Evolutionary conservation across 2,113 vertebrate genomes (phyloP), one percentile per base, ranked within the genome.

Genomic region (Uria aalge): DNA sequence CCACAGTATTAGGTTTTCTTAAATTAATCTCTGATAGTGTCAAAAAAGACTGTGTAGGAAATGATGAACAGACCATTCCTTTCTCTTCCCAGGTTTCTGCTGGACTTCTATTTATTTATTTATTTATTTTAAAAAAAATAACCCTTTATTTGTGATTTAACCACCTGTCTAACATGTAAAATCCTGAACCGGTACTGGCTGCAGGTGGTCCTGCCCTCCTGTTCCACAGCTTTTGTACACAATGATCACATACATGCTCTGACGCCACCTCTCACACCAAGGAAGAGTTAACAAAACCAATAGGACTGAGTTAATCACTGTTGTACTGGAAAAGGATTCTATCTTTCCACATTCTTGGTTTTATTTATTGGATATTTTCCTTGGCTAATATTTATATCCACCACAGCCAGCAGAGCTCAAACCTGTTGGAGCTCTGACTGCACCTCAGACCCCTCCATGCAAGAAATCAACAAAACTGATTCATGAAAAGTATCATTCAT

Each of bases 401-500:
- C 64, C 41, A 56, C 81, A 88, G n/a, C 66, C 92, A 81, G 56
- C 56, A 90, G 69, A 83, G 12, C 52, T 85, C 47, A 94, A 85
- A 62, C 40, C 57, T 85, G 32, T 85, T 24, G 23, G 34, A 64
- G 80, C 23, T 91, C 59, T 62, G n/a, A 79, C 88, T 94, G 22
- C 29, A 57, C 62, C 69, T 96, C 81, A 96, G 81, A 94, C 32
- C 12, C 90, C 91, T 96, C 64, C 57, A 41, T 29, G 13, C 15
- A 81, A 90, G 67, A 90, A 97, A 97, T 96, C 93, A 97, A 95
- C 94, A 91, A 62, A 96, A 56, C 20, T 92, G 74, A 96, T 94
- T 95, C 72, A 95, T 82, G 82, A 84, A 94, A 96, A 91, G 7
- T 55, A 92, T 90, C 67, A 53, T 75, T 94, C 69, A 85, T 92